Evolutionary conservation across 2,113 vertebrate genomes (phyloP).

Genomic region (Prolemur simus): DNA sequence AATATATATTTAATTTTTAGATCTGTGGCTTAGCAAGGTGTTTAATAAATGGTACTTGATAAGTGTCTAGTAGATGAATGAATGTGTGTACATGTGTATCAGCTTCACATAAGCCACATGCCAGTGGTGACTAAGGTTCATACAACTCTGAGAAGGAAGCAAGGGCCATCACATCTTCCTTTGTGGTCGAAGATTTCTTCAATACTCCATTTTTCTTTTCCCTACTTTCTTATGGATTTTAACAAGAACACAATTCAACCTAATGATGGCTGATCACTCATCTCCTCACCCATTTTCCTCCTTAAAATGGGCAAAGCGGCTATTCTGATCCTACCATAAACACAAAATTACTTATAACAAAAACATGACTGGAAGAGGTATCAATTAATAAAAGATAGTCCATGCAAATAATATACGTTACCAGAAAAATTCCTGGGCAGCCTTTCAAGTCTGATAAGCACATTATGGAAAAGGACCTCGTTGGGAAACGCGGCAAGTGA

Average conservation of each 20-base stretch:
- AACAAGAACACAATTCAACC: background rate
- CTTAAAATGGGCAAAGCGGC: background rate
- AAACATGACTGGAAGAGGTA: background rate
- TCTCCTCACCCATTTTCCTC: background rate
- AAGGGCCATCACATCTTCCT: background rate
- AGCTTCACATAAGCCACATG: background rate
- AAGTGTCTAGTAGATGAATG: background rate
- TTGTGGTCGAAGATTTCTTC: background rate
- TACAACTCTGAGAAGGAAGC: background rate
- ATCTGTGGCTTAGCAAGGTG: background rate
- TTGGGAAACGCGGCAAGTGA: background rate
- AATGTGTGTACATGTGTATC: background rate
- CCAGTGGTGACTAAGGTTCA: too few relatives aligned
- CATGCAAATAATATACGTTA: background rate
- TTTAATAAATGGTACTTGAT: background rate
- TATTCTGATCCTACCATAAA: background rate
- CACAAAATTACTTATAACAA: background rate
- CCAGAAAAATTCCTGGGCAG: background rate
- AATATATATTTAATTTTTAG: background rate
- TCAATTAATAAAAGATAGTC: background rate
- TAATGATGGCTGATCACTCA: background rate
- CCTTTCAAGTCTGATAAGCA: background rate
- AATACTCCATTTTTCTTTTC: background rate
- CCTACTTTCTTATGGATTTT: background rate
- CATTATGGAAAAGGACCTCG: background rate